Evolutionary conservation across 2,113 vertebrate genomes (phyloP), one percentile per base, ranked within the genome.

Genomic region (Gymnocephalus cernua): DNA sequence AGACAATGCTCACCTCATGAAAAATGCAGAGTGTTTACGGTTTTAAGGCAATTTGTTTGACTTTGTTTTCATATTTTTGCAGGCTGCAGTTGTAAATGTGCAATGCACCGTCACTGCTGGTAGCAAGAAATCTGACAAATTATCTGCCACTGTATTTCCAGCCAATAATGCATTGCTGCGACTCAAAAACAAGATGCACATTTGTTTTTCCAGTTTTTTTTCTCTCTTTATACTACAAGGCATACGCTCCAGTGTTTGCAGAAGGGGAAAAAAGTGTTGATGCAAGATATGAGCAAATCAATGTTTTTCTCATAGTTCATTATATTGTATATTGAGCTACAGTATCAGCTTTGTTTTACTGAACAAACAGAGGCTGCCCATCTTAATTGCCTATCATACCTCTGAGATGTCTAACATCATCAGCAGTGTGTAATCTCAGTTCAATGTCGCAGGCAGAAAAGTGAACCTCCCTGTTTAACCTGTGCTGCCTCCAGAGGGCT

Each of bases 401-500:
- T 75, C 35, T 57, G 59, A 79, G 64, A 86, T 79, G 69, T 89
- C 65, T 70, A 83, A 82, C 82, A 75, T 89, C 71, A 87, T 93
- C 90, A 86, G 84, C 80, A 84, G 86, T 86, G 86, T 87, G 86
- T 92, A 90, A 93, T 91, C 87, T 93, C 73, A 79, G 84, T 92
- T 91, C 90, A 91, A 93, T 93, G 91, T 94, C 81, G 58, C 89
- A 90, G 90, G 92, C 91, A 89, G 88, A 93, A 90, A 89, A 89
- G 87, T 91, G 87, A 92, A 89, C 84, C 94, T 94, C 95, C 86
- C 93, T 81, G 72, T 95, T 97, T 97, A 96, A 97, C 96, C 96
- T 95, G 90, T 91, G 79, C 19, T 94, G 91, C 95, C 95, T 95
- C 95, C 88, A 86, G 93, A 93, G 96, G 95, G 95, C 94, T 96